phyloP scores from a whole-genome alignment of 2,888 invertebrate genomes.

The Perizoma flavofasciatum region DNA sequence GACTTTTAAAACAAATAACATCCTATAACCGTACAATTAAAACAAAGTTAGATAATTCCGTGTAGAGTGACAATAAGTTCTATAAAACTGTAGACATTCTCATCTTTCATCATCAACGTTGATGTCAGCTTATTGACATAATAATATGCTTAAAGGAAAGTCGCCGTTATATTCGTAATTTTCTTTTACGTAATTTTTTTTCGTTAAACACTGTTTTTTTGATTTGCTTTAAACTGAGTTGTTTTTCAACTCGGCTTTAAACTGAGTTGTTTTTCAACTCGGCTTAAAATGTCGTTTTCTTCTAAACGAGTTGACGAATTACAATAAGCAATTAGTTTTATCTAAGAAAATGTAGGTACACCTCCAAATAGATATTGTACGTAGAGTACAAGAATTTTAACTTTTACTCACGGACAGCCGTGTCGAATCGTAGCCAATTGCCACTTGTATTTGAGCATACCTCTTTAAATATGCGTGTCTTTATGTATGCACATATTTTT shows the following conservation, averaged over 20 bases:
- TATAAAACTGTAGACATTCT: no score
- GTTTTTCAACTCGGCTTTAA: not conserved
- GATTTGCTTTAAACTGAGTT: no score
- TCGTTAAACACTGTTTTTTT: not conserved
- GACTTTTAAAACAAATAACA: slow-evolving; percentile 22
- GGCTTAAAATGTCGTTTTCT: no score
- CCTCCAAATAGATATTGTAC: not conserved
- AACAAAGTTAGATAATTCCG: not conserved
- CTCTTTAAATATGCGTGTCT: slow-evolving; percentile 43
- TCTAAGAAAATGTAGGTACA: not conserved
- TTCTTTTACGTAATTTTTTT: no score
- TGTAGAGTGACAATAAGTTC: slow-evolving; percentile 10
- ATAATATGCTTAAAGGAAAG: no score
- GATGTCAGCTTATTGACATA: no score
- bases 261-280: no score
- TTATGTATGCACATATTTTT: slow-evolving; percentile 67
- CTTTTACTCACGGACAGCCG: slow-evolving; percentile 38
- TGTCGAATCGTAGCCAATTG: slow-evolving; percentile 65
- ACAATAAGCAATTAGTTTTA: no score
- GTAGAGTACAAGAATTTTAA: not conserved
- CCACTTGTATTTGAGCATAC: slow-evolving; percentile 63
- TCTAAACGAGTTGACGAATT: no score
- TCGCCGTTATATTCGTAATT: no score
- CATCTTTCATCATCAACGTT: no score
- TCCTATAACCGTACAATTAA: no score